Evolutionary conservation across 2,113 vertebrate genomes (phyloP).

Genomic region (Turdus rufiventris): DNA sequence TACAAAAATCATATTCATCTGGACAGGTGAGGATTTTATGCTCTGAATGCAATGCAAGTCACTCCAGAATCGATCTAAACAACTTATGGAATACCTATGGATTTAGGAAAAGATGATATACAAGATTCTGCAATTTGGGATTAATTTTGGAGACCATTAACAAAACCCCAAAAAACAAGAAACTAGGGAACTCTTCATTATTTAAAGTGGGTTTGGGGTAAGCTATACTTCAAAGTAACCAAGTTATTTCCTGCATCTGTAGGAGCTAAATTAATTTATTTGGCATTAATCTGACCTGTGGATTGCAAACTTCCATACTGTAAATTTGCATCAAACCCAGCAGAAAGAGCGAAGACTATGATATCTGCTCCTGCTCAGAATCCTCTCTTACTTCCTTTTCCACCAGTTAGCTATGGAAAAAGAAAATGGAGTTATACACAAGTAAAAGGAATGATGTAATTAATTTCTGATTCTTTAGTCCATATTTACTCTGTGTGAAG

Average conservation of each 20-base stretch:
- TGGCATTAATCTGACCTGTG: background rate
- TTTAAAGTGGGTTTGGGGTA: background rate
- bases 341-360: background rate
- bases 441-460: background rate
- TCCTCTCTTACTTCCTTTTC: background rate
- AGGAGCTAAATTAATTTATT: background rate
- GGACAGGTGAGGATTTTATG: background rate
- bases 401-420: background rate
- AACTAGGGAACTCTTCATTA: background rate
- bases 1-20: background rate
- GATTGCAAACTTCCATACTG: background rate
- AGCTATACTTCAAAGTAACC: conserved; percentile 15
- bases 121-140: background rate
- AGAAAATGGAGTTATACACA: background rate
- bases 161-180: background rate
- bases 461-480: background rate
- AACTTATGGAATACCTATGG: background rate
- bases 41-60: background rate
- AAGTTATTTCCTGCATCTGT: background rate
- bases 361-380: background rate
- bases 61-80: background rate
- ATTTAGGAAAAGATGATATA: background rate
- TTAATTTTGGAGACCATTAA: background rate
- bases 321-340: background rate
- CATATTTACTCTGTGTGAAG: background rate